Evolutionary conservation across 2,888 invertebrate genomes (phyloP).

Genomic region (Zaprionus obscuricornis): DNA sequence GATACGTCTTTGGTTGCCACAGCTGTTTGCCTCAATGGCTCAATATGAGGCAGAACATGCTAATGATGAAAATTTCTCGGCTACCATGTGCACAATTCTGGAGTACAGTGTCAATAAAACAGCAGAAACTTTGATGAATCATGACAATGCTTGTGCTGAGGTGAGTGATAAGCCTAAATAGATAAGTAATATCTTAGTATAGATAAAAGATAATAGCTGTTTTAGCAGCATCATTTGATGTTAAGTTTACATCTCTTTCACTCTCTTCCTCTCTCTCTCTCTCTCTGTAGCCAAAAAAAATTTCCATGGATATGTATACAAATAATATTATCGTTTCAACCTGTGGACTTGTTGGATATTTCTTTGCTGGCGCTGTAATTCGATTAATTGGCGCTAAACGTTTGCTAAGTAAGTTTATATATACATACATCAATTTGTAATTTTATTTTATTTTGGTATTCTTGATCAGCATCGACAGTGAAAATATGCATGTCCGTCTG

Average conservation of each 20-base stretch:
- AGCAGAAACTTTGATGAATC: constrained; percentile 53
- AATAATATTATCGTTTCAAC: constrained; percentile 88
- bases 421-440: neutral
- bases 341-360: constrained; percentile 86
- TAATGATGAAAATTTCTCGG: constrained; percentile 34
- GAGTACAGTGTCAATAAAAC: constrained; percentile 81
- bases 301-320: constrained; percentile 87
- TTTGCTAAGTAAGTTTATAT: constrained; percentile 84
- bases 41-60: constrained; percentile 82
- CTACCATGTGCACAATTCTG: constrained; percentile 80
- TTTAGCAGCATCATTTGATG: constrained; percentile 24
- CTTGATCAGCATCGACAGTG: neutral
- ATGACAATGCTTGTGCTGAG: constrained; percentile 71
- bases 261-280: neutral
- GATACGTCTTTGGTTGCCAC: constrained; percentile 93
- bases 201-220: constrained; percentile 2
- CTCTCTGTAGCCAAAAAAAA: constrained; percentile 81
- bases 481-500: no score
- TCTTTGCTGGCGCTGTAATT: constrained; percentile 85
- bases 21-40: constrained; percentile 90
- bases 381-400: constrained; percentile 85
- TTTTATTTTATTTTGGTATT: neutral
- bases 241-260: neutral
- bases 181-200: neutral
- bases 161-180: constrained; percentile 62